A percentile compares a stretch with the other conserved stretches of the same genome.
These are phyloP conservation scores for Fragum sueziense DNA, from an alignment of 2,888 invertebrate species.

Conservation along the genomic window DNA sequence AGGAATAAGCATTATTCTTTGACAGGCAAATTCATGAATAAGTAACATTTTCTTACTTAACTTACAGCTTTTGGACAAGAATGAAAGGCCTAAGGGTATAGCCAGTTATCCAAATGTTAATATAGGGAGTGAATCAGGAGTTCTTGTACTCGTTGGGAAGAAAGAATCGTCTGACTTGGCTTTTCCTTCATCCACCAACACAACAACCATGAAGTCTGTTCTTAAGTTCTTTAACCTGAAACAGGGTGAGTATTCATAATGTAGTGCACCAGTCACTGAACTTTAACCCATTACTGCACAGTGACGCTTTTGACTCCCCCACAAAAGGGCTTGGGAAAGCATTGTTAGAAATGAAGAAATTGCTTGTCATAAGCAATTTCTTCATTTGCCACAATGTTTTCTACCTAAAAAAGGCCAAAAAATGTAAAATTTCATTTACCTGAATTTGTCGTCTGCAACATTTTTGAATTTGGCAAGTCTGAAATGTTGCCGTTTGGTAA, in stretches of 20 bases:
- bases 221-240: constrained; percentile 66
- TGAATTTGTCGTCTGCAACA: too few species aligned
- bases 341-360: not conserved
- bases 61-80: constrained; percentile 69
- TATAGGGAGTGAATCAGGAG: constrained; percentile 54
- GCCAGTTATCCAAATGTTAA: constrained; percentile 57
- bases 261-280: too few species aligned
- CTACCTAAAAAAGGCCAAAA: too few species aligned
- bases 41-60: too few species aligned
- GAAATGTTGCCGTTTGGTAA: too few species aligned
- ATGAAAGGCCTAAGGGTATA: constrained; percentile 75
- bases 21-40: too few species aligned
- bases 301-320: not conserved
- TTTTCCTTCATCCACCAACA: constrained; percentile 67
- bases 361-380: not conserved
- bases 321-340: too few species aligned
- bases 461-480: too few species aligned
- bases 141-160: constrained; percentile 70
- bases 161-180: constrained; percentile 63
- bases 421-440: too few species aligned
- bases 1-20: too few species aligned
- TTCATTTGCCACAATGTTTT: not conserved
- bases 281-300: too few species aligned
- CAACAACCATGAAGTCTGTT: constrained; percentile 62
- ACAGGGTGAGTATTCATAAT: constrained; percentile 42